Conservation (phyloP, 2,888 invertebrate species). For the Thera obeliscata region DNA sequence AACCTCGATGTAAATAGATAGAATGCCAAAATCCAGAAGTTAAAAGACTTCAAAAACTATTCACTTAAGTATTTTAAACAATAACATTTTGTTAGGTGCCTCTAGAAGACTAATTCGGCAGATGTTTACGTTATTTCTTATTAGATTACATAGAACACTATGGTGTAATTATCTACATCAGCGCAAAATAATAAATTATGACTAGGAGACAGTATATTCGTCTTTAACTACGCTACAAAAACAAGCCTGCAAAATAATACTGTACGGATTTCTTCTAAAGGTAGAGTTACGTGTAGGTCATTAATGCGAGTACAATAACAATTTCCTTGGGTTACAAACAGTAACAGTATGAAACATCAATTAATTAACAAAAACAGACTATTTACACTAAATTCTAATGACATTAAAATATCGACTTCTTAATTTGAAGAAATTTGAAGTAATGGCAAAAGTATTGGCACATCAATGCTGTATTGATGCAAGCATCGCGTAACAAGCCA, state of each 20-base stretch:
- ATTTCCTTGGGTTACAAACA: constrained; percentile 68
- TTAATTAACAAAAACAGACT: constrained; percentile 77
- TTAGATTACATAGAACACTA: constrained; percentile 71
- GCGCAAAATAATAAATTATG: constrained; percentile 43
- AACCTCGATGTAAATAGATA: constrained; percentile 60
- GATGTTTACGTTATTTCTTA: constrained; percentile 66
- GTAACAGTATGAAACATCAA: constrained; percentile 79
- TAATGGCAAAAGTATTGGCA: neutral
- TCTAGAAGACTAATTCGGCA: constrained; percentile 81
- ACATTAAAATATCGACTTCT: constrained; percentile 75
- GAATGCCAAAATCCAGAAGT: constrained; percentile 62
- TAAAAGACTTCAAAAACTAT: constrained; percentile 73
- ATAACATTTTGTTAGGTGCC: constrained; percentile 53
- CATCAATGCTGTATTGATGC: neutral
- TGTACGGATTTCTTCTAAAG: constrained; percentile 34
- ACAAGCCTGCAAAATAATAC: constrained; percentile 39
- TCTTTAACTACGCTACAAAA: constrained; percentile 30
- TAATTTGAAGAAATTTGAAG: neutral
- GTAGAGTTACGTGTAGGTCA: constrained; percentile 32
- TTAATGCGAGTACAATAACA: constrained; percentile 46
- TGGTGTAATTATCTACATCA: constrained; percentile 61
- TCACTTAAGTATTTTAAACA: constrained; percentile 48
- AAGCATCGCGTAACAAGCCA: constrained; percentile 12
- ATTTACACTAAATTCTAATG: constrained; percentile 66
- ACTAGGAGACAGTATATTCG: constrained; percentile 36